Conservation (phyloP, 2,113 vertebrate species). For the Hippocampus abdominalis region DNA sequence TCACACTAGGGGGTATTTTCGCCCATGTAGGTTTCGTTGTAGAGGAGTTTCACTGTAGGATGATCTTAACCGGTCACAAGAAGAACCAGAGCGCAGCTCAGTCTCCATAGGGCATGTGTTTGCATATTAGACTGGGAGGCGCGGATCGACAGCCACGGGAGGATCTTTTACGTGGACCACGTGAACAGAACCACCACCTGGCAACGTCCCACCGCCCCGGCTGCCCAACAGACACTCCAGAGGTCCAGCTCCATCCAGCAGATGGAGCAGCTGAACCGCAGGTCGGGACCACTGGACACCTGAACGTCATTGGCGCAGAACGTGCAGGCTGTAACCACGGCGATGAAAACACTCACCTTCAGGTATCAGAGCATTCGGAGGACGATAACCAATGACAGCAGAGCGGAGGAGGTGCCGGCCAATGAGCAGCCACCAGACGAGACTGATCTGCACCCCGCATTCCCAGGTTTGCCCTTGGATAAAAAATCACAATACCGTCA, state of each 20-base stretch:
- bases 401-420: conserved; percentile 76
- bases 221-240: conserved; percentile 85
- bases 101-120: not conserved
- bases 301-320: not conserved
- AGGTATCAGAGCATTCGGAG: conserved; percentile 97
- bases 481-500: not conserved
- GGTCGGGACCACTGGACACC: conserved; percentile 61
- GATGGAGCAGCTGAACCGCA: conserved; percentile 94
- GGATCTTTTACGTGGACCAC: conserved; percentile 92
- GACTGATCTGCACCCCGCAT: conserved; percentile 59
- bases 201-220: conserved; percentile 87
- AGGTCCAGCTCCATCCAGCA: conserved; percentile 92
- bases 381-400: conserved; percentile 89
- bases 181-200: conserved; percentile 93
- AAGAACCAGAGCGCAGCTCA: not conserved
- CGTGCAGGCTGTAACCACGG: not conserved
- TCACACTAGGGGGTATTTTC: too few relatives aligned
- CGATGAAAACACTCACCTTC: conserved; percentile 6
- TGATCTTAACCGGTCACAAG: not conserved
- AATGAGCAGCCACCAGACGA: conserved; percentile 63
- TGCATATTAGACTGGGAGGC: conserved; percentile 86
- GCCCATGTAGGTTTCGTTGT: too few relatives aligned
- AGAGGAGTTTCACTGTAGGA: too few relatives aligned
- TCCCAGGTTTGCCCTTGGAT: conserved; percentile 42
- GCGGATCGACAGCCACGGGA: conserved; percentile 91